Evolutionary conservation across 2,797 vertebrate genomes (phyloP), one percentile per base, ranked within the genome.

Genomic region (Alcedo quadribrachys): DNA sequence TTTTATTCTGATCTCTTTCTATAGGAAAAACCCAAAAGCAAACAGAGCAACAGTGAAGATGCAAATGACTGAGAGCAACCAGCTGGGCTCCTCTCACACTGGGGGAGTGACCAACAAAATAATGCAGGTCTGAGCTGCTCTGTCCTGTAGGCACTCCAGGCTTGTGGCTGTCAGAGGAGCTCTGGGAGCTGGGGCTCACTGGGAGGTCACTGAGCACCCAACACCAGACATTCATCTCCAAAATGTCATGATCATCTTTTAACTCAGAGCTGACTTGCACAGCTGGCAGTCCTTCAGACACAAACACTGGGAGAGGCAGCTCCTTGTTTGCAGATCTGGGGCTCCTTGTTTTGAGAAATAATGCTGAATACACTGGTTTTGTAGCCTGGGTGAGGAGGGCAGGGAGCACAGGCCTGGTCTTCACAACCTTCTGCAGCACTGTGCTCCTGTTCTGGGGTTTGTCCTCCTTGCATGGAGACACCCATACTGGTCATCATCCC

Each of bases 41-140:
- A 8, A 25, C 24, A 50, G 25, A 50, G 37, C 37, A 37, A 37
- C 37, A 37, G 12, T 37, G 37, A 37, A 14, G 14, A 13, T 37
- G 37, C 37, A 37, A 14, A 37, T 13, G 12, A 22, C 21, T 27
- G 53, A 20, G 37, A 37, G n/a, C 66, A 43, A 4, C n/a, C 15
- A 6, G 32, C 3, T 25, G 46, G 19, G 55, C 78, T 75, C 32
- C 24, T 70, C 1, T 18, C 28, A 11, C 28, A 3, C 3, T 16
- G 8, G 77, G 35, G 22, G 22, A 19, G 46, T 76, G 60, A 54
- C 27, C 54, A 30, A 0, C 15, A 27, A 58, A 53, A 12, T 51
- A 28, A 3, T 0, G 3, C 0, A 0, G 40, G 14, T 42, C 24
- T 51, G 12, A 32, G 32, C 22, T 24, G 4, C 57, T 45, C 35